Evolutionary conservation across 2,797 vertebrate species (phyloP).

Genomic region (Meriones psammophilus): DNA sequence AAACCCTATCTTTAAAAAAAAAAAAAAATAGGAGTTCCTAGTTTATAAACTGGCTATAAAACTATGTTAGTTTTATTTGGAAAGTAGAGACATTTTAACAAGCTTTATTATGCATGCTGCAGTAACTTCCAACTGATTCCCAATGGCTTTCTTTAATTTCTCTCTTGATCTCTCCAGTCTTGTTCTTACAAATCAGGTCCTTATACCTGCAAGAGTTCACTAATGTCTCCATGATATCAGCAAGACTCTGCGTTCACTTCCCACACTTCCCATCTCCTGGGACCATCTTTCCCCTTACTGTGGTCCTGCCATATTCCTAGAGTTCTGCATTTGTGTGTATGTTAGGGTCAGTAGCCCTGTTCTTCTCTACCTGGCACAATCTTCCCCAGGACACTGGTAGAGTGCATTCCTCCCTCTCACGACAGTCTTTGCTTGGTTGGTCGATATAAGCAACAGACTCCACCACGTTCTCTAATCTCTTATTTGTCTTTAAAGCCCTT

Average conservation of each 20-base stretch:
- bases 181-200: background rate
- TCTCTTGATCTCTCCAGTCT: background rate
- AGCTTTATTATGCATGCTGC: background rate
- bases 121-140: background rate
- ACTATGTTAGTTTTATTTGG: conserved; percentile 21
- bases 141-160: background rate
- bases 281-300: too few relatives aligned
- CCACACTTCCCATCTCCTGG: too few relatives aligned
- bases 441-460: background rate
- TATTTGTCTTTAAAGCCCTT: background rate
- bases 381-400: background rate
- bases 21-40: background rate
- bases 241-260: too few relatives aligned
- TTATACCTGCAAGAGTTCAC: background rate
- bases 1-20: background rate
- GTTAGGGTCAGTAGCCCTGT: background rate
- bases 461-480: background rate
- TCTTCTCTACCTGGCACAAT: background rate
- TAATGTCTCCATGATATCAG: background rate
- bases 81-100: background rate
- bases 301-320: background rate
- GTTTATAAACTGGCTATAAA: background rate
- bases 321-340: background rate
- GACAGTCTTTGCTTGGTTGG: background rate
- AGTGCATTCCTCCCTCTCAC: background rate